These are phyloP conservation scores for Julus scandinavius DNA, from an alignment of 2,888 invertebrate species.

Conservation along the genomic window DNA sequence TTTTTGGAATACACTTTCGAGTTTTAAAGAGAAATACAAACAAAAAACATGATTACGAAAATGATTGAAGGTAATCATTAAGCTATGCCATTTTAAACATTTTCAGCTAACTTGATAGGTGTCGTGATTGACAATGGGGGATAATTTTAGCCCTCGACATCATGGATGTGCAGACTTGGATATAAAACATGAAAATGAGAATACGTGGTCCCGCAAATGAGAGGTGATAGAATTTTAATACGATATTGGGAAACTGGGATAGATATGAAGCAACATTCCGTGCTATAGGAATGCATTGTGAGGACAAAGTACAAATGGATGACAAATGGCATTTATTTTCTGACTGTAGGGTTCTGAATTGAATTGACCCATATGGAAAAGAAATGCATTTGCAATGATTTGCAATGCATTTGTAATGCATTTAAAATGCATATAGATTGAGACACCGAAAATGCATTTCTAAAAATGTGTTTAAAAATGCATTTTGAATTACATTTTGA, in stretches of 20 bases:
- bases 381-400: too few species aligned
- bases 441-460: too few species aligned
- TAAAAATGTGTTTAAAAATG: too few species aligned
- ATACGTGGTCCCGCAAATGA: slow-evolving; percentile 49
- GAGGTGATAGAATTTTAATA: neutral
- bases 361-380: too few species aligned
- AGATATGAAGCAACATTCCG: neutral
- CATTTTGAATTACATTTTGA: too few species aligned
- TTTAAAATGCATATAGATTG: too few species aligned
- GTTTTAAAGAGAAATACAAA: neutral
- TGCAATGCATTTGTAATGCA: too few species aligned
- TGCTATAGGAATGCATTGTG: neutral
- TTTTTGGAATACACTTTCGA: neutral
- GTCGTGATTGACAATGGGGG: slow-evolving; percentile 45
- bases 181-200: slow-evolving; percentile 21
- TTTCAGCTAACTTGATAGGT: neutral
- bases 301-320: neutral
- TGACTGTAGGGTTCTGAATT: too few species aligned
- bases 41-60: neutral
- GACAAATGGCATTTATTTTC: too few species aligned
- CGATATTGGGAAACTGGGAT: neutral
- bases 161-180: neutral
- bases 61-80: slow-evolving; percentile 34
- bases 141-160: neutral
- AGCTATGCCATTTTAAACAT: neutral